These are phyloP conservation scores for Columbina picui DNA, from an alignment of 2,113 vertebrate genomes.

Conservation along the genomic window DNA sequence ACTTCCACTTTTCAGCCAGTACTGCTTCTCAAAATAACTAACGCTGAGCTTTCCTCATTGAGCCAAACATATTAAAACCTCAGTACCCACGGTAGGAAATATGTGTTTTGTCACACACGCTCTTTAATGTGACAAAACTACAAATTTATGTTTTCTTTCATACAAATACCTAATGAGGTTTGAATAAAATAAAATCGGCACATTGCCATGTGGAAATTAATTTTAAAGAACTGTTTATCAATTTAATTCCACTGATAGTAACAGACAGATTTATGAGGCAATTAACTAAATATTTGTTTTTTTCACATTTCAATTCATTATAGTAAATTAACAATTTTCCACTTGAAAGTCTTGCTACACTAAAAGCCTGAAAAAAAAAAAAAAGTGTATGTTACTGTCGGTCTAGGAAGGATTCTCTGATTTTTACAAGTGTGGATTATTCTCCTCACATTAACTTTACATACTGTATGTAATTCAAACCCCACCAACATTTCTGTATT, in stretches of 20 bases:
- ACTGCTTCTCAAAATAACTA: not conserved
- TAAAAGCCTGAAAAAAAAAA: not conserved
- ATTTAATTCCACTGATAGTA: conserved; percentile 70
- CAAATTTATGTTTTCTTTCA: conserved; percentile 45
- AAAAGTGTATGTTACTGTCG: not conserved
- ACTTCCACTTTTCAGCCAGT: not conserved
- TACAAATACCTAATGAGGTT: conserved; percentile 57
- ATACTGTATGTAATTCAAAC: not conserved
- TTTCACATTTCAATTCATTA: conserved; percentile 75
- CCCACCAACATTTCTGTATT: not conserved
- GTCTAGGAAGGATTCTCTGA: conserved; percentile 17
- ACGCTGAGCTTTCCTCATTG: not conserved
- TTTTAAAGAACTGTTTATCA: conserved; percentile 73
- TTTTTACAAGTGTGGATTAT: not conserved
- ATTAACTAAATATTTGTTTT: conserved; percentile 77
- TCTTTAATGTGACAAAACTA: conserved; percentile 26
- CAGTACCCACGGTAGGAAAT: not conserved
- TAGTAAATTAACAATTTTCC: conserved; percentile 74
- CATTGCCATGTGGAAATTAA: conserved; percentile 70
- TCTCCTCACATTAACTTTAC: not conserved
- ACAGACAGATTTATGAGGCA: conserved; percentile 74
- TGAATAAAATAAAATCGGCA: conserved; percentile 70
- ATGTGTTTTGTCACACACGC: not conserved
- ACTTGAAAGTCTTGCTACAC: conserved; percentile 67
- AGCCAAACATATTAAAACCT: not conserved